phyloP scores from a whole-genome alignment of 2,888 invertebrate species.

The Drosophila robusta region DNA sequence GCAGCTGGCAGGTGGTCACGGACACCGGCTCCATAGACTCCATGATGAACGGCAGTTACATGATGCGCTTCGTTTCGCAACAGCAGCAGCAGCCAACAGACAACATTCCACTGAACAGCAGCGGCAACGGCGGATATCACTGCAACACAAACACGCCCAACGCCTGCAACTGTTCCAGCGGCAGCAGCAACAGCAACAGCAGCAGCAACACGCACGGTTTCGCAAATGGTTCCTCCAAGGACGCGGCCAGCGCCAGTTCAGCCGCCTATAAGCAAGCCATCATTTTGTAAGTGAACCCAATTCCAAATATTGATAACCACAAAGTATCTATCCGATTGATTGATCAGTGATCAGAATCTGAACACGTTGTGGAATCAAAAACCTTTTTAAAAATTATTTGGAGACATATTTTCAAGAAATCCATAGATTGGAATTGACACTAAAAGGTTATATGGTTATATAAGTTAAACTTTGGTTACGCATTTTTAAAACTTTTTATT shows the following conservation, averaged over 20 bases:
- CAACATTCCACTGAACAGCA: conserved; percentile 72
- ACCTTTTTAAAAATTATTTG: no score
- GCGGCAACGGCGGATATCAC: conserved; percentile 72
- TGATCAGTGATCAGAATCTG: no score
- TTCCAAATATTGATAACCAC: background rate
- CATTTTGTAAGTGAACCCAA: conserved; percentile 55
- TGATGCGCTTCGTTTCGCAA: conserved; percentile 71
- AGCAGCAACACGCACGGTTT: conserved; percentile 69
- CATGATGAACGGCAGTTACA: conserved; percentile 79
- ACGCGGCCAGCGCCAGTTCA: conserved; percentile 44
- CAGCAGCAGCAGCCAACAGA: conserved; percentile 42
- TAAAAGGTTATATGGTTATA: no score
- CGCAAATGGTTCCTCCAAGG: conserved; percentile 75
- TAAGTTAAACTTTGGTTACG: no score
- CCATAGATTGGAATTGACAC: no score
- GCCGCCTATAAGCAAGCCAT: conserved; percentile 57
- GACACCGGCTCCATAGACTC: conserved; percentile 88
- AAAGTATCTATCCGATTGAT: no score
- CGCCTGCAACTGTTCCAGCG: conserved; percentile 36
- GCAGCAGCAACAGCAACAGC: conserved; percentile 45
- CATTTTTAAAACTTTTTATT: background rate
- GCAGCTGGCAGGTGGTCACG: conserved; percentile 90
- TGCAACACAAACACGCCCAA: conserved; percentile 43
- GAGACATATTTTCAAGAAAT: no score
- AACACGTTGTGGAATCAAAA: no score